Percentiles rank a stretch among this genome's conserved stretches.
Conservation (phyloP, 2,888 invertebrate species). For the Cyaniris semiargus region DNA sequence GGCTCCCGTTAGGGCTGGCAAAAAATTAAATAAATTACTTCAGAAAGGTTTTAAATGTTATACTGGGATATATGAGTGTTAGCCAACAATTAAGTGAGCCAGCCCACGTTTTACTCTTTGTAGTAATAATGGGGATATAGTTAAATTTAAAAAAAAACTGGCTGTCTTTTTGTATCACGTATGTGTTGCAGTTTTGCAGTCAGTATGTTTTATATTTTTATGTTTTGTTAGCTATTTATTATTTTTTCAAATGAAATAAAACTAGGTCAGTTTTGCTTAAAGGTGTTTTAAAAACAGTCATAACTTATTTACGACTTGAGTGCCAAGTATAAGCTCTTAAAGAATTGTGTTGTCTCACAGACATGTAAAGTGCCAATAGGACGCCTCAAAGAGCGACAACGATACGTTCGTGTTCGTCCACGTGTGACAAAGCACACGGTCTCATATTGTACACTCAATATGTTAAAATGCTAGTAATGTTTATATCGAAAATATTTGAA, state of each 20-base stretch:
- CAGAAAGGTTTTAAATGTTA: slow-evolving; percentile 58
- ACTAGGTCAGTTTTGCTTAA: too few species aligned
- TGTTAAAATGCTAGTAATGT: neutral
- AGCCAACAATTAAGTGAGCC: neutral
- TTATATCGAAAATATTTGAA: neutral
- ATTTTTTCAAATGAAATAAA: too few species aligned
- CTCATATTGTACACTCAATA: neutral
- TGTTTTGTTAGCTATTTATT: too few species aligned
- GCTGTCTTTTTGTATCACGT: too few species aligned
- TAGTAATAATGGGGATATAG: neutral
- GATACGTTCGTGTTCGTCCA: neutral
- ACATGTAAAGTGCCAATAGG: neutral
- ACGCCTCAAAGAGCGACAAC: neutral
- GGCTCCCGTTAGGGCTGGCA: slow-evolving; percentile 67
- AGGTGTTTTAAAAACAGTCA: too few species aligned
- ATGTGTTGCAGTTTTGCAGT: too few species aligned
- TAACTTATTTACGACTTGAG: neutral
- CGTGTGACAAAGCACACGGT: neutral
- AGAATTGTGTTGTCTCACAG: neutral
- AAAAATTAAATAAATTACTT: slow-evolving; percentile 73
- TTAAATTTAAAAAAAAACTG: too few species aligned
- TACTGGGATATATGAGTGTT: neutral
- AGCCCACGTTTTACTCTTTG: neutral
- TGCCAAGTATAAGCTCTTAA: neutral
- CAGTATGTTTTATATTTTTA: too few species aligned